Evolutionary conservation across 2,113 vertebrate genomes (phyloP).

Genomic region (Oncorhynchus mykiss): DNA sequence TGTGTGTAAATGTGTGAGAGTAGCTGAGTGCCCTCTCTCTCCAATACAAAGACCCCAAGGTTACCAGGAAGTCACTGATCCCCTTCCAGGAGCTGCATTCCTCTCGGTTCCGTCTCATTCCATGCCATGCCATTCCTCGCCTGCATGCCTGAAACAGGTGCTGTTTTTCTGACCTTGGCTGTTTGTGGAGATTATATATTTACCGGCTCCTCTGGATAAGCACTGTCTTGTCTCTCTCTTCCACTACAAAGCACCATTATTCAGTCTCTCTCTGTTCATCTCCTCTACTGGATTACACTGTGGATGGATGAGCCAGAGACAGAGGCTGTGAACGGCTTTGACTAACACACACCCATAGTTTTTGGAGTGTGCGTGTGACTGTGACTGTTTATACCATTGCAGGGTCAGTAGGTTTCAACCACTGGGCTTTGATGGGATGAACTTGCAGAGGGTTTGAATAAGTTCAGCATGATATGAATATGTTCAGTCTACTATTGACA

Average conservation of each 20-base stretch:
- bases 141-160: slow-evolving; percentile 45
- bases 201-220: slow-evolving; percentile 53
- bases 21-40: slow-evolving; percentile 47
- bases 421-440: slow-evolving; percentile 33
- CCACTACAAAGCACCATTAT: slow-evolving; percentile 58
- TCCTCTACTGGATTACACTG: slow-evolving; percentile 43
- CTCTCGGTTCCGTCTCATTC: slow-evolving; percentile 48
- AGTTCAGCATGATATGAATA: not conserved
- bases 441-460: slow-evolving; percentile 20
- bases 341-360: not conserved
- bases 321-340: slow-evolving; percentile 24
- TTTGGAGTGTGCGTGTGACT: slow-evolving; percentile 18
- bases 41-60: slow-evolving; percentile 65
- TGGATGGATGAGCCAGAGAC: slow-evolving; percentile 40
- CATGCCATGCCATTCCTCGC: slow-evolving; percentile 36
- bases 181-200: slow-evolving; percentile 57
- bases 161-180: slow-evolving; percentile 52
- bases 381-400: slow-evolving; percentile 20
- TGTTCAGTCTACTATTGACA: not conserved
- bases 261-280: slow-evolving; percentile 34
- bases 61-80: slow-evolving; percentile 69
- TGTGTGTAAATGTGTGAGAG: slow-evolving; percentile 52
- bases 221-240: slow-evolving; percentile 42
- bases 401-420: slow-evolving; percentile 40
- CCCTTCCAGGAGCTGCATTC: slow-evolving; percentile 65